Conservation (phyloP, 1,140 invertebrate species). For the Drosophila micromelanica region DNA sequence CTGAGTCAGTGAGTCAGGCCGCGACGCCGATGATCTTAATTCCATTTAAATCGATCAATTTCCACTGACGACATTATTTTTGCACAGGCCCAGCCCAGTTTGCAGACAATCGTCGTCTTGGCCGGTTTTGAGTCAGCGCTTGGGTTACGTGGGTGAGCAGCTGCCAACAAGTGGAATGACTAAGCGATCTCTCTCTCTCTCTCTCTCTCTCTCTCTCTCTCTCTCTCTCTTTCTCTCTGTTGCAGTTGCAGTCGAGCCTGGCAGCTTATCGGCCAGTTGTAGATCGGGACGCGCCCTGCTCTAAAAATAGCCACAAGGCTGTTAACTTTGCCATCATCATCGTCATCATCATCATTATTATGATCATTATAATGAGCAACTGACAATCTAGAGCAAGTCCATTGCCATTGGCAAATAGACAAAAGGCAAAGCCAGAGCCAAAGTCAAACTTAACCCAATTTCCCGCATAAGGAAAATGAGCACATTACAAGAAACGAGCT, state of each 20-base stretch:
- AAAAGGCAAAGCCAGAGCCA: constrained; percentile 2
- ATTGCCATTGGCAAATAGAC: constrained; percentile 39
- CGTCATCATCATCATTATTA: constrained; percentile 18
- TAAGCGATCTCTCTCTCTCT: constrained; percentile 75
- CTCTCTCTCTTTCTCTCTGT: too few relatives aligned
- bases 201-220: too few relatives aligned
- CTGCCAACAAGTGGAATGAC: constrained; percentile 80
- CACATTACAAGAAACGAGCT: constrained; percentile 71
- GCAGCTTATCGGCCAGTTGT: constrained; percentile 57
- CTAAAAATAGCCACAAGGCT: constrained; percentile 73
- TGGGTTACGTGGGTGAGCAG: constrained; percentile 79
- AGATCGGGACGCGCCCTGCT: constrained; percentile 70
- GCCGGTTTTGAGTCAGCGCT: constrained; percentile 54
- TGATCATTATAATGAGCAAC: constrained; percentile 31
- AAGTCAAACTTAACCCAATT: constrained; percentile 74
- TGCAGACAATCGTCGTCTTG: constrained; percentile 21
- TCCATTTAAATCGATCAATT: constrained; percentile 83
- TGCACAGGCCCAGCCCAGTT: constrained; percentile 19
- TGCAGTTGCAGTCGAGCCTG: neutral
- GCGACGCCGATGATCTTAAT: constrained; percentile 76
- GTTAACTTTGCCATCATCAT: constrained; percentile 44
- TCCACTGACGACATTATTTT: constrained; percentile 79
- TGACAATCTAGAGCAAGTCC: constrained; percentile 69
- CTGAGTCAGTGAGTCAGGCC: constrained; percentile 80
- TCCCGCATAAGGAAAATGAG: constrained; percentile 77